Conservation (phyloP, 1,140 invertebrate genomes). For the Caenorhabditis remanei region DNA sequence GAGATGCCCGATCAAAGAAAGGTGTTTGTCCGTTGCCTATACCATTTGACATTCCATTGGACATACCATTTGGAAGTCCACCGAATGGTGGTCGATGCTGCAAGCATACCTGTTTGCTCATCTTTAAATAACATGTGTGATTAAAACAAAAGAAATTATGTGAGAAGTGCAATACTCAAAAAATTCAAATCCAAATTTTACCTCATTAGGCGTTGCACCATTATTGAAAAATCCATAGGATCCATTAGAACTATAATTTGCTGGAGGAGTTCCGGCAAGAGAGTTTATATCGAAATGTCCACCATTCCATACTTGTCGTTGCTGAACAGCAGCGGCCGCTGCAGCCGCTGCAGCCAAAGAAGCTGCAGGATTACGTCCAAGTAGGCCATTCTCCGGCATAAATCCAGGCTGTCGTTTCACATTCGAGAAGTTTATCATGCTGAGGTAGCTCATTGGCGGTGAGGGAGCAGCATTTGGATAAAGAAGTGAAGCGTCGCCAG, state of each 20-base stretch:
- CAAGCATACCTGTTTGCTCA: background rate
- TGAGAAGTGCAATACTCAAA: too few relatives aligned
- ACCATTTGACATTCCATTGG: background rate
- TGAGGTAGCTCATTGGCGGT: slow-evolving; percentile 43
- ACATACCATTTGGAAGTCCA: slow-evolving; percentile 11
- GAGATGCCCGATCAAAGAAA: slow-evolving; percentile 2
- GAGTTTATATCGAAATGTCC: slow-evolving; percentile 30
- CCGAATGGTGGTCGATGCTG: slow-evolving; percentile 18
- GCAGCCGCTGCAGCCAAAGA: background rate
- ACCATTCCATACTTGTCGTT: slow-evolving; percentile 35
- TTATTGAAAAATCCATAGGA: slow-evolving; percentile 53
- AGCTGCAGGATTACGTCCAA: slow-evolving; percentile 9
- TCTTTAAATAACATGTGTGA: background rate
- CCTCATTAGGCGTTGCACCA: slow-evolving; percentile 13
- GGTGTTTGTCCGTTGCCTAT: slow-evolving; percentile 18
- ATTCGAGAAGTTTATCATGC: slow-evolving; percentile 39
- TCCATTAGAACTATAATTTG: slow-evolving; percentile 47
- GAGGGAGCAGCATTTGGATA: slow-evolving; percentile 17
- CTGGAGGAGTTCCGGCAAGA: slow-evolving; percentile 22
- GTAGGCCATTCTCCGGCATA: background rate
- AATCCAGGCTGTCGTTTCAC: slow-evolving; percentile 1
- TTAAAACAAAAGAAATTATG: background rate
- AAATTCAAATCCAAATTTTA: background rate
- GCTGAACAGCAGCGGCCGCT: slow-evolving; percentile 4
- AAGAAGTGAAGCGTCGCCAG: background rate